phyloP scores from a whole-genome alignment of 2,888 invertebrate genomes.

The Drosophila parthenogenetica region DNA sequence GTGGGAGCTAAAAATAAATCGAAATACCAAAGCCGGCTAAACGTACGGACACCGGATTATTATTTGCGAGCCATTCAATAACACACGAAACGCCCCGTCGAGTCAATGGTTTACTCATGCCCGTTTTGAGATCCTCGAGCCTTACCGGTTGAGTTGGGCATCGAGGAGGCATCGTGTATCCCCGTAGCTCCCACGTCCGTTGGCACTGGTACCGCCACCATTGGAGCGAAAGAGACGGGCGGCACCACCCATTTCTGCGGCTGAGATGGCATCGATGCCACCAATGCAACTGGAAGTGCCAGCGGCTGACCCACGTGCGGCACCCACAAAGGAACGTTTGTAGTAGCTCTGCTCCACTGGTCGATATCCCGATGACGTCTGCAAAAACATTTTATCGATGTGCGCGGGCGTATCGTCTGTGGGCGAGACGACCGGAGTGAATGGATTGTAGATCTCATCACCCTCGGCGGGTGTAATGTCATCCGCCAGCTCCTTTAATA shows the following conservation, averaged over 20 bases:
- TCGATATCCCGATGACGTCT: constrained; percentile 85
- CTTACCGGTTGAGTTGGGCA: constrained; percentile 80
- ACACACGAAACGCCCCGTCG: constrained; percentile 30
- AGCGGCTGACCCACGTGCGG: constrained; percentile 43
- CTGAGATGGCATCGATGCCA: constrained; percentile 71
- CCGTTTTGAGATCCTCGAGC: constrained; percentile 7
- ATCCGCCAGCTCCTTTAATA: constrained; percentile 85
- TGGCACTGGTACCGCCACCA: constrained; percentile 44
- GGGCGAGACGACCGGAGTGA: constrained; percentile 85
- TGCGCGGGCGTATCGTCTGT: constrained; percentile 84
- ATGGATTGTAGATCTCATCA: constrained; percentile 85
- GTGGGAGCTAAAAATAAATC: constrained; percentile 43
- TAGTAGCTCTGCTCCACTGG: constrained; percentile 85
- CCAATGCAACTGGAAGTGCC: constrained; percentile 48
- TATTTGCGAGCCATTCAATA: constrained; percentile 38
- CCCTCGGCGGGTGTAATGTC: constrained; percentile 85
- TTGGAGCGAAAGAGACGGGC: constrained; percentile 61
- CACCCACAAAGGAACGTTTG: constrained; percentile 83
- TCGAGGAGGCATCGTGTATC: constrained; percentile 81
- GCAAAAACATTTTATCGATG: constrained; percentile 85
- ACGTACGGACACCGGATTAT: constrained; percentile 27
- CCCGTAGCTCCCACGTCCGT: constrained; percentile 72
- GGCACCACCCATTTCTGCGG: constrained; percentile 64
- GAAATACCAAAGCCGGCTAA: constrained; percentile 10
- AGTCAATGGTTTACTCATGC: background rate